Evolutionary conservation across 2,113 vertebrate genomes (phyloP).

Genomic region (Myocastor coypus): DNA sequence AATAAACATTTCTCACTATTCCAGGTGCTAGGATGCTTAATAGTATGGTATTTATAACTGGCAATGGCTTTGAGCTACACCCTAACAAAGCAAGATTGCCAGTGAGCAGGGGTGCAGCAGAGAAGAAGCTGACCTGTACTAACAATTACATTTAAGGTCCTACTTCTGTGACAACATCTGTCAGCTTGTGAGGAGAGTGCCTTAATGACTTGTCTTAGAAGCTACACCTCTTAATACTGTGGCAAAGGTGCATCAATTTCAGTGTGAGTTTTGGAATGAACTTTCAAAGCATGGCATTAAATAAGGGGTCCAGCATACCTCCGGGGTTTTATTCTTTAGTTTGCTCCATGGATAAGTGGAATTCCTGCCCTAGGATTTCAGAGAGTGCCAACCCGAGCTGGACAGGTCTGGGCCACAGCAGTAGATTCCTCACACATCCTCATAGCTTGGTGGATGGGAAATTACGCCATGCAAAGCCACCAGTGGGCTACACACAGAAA

Average conservation of each 20-base stretch:
- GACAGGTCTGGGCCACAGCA: not conserved
- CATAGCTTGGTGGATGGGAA: not conserved
- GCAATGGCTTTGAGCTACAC: not conserved
- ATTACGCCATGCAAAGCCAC: rapidly evolving
- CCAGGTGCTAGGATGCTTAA: not conserved
- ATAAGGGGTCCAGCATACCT: not conserved
- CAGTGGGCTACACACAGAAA: rapidly evolving
- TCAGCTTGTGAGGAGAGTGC: not conserved
- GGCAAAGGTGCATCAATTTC: not conserved
- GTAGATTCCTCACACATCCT: no score
- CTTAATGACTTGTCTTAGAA: not conserved
- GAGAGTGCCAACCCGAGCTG: not conserved
- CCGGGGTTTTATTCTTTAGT: not conserved
- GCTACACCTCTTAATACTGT: not conserved
- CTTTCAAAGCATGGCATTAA: not conserved
- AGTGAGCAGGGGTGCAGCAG: not conserved
- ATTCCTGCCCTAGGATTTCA: not conserved
- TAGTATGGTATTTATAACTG: not conserved
- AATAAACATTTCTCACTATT: not conserved
- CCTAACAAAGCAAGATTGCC: not conserved
- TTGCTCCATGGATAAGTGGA: not conserved
- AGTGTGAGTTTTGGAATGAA: not conserved
- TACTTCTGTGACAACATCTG: not conserved
- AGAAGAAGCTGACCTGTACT: not conserved
- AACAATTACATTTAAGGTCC: not conserved